Conservation (phyloP, 2,113 vertebrate species). For the Cephalophus harveyi region DNA sequence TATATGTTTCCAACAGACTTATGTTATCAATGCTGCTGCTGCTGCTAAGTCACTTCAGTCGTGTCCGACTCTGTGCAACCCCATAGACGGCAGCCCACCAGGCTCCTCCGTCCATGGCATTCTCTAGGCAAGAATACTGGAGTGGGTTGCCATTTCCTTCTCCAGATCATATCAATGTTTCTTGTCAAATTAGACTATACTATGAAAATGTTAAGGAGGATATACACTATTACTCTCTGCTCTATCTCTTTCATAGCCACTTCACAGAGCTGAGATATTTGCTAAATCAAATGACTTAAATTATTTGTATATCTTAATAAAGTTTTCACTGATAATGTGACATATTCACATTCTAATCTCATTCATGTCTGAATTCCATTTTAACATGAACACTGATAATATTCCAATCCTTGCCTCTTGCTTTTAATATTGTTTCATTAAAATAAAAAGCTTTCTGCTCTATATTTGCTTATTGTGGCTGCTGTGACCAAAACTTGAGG, state of each 20-base stretch:
- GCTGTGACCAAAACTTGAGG: neutral
- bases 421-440: neutral
- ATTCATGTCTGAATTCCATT: neutral
- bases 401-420: neutral
- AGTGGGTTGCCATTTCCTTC: neutral
- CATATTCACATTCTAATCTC: neutral
- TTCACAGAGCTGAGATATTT: neutral
- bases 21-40: neutral
- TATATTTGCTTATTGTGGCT: neutral
- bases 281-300: conserved; percentile 12
- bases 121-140: neutral
- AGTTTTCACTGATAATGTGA: neutral
- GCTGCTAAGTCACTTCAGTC: neutral
- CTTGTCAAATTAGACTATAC: conserved; percentile 3
- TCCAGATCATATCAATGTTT: neutral
- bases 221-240: neutral
- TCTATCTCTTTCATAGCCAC: neutral
- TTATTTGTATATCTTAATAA: conserved; percentile 25
- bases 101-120: neutral
- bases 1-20: conserved; percentile 41
- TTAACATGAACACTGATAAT: conserved; percentile 1
- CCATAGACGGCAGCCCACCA: neutral
- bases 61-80: rapidly evolving
- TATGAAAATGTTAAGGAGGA: conserved; percentile 34
- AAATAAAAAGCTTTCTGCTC: neutral